Evolutionary conservation across 1,140 invertebrate genomes (phyloP), one percentile per base, ranked within the genome.

Genomic region (Sipha flava): DNA sequence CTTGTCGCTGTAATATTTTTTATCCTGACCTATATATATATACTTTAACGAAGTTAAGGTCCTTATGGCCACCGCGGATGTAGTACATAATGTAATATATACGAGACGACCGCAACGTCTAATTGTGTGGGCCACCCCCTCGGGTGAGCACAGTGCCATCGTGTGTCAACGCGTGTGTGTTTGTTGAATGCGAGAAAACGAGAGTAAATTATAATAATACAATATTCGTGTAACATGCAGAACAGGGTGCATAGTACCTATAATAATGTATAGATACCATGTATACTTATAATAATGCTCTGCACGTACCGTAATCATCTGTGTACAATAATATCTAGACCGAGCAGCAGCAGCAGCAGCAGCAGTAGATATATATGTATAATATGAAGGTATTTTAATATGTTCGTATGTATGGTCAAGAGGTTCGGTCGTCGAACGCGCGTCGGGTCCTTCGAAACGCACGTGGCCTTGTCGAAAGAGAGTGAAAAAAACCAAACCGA

Each of bases 321-420:
- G n/a, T n/a, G n/a, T n/a, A n/a, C n/a, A n/a, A n/a, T n/a, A n/a
- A n/a, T n/a, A n/a, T n/a, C n/a, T n/a, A n/a, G n/a, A n/a, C n/a
- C n/a, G n/a, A n/a, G n/a, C n/a, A n/a, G n/a, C n/a, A n/a, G n/a
- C n/a, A n/a, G n/a, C 16, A 45, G 43, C 43, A 16, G 43, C 43
- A 16, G 43, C 16, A 10, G 9, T 52, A 52, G 6, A 52, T n/a
- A n/a, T n/a, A 52, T n/a, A 18, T 52, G 43, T 52, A 12, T 21
- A 26, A 23, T 59, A 59, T 21, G 26, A 16, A 23, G 2, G 26
- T 57, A 34, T 77, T 59, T 77, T 43, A 57, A 59, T 59, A 75
- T 40, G 40, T 31, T 59, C 73, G 73, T 59, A 29, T 77, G 72
- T 34, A n/a, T 40, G 73, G 73, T 75, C 72, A 57, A 77, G 73